Evolutionary conservation across 2,888 invertebrate species (phyloP), one percentile per base, ranked within the genome.

Genomic region (Auanema sp.): DNA sequence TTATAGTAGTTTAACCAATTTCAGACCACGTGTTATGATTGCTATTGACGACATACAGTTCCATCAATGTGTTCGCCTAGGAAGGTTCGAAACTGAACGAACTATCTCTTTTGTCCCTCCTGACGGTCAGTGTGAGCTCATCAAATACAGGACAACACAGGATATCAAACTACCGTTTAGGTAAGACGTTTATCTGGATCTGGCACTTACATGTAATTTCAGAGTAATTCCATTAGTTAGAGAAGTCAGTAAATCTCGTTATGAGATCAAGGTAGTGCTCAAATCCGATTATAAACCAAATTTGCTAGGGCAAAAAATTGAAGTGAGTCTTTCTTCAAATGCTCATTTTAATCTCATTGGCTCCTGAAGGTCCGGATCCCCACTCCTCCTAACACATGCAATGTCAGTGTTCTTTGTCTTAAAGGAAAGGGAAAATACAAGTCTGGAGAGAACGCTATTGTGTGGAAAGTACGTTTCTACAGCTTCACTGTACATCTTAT

Each of bases 1-100:
- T n/a, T 23, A n/a, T 52, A 8, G 5, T 23, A 18, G 11, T 16
- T 21, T 8, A 52, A 33, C 25, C 23, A n/a, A 25, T 56, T 75
- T 12, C 49, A 78, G 79, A 16, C 65, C 93, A 54, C 96, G 96
- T 86, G 94, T 95, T 0, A 93, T 95, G 43, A 96, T 98, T 16
- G 98, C 97, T 24, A 98, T 98, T 79, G 98, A 98, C 84, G 98
- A 98, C 87, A 97, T 97, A 83, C 98, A 98, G 87, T 98, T 99
- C 87, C 97, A 98, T 86, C 98, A 98, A 86, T 98, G 98, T 84
- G 98, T 99, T 55, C 97, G 97, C 85, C 88, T 98, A 65, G 94
- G 93, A 85, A 98, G 97, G 89, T 98, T 98, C 85, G 98, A 99
- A 88, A 97, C 96, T 0, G 98, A 98, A 85, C 97, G 98, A 88